phyloP scores from a whole-genome alignment of 2,113 vertebrate genomes.

The Otis tarda region DNA sequence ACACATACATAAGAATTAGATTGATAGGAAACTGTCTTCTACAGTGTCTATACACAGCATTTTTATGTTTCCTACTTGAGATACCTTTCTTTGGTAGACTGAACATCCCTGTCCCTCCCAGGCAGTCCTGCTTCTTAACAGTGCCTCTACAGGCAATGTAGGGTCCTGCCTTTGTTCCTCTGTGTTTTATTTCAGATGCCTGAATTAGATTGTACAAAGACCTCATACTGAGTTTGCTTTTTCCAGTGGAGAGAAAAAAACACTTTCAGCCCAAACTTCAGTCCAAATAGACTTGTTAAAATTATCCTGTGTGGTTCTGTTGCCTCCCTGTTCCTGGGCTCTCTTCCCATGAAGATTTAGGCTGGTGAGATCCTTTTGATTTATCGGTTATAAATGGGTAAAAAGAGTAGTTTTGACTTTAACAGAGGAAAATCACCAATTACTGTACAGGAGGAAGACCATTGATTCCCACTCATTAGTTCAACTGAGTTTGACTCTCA shows the following conservation, averaged over 20 bases:
- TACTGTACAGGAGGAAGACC: accelerated
- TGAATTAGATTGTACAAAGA: neutral
- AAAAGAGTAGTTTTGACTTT: neutral
- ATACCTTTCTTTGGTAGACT: neutral
- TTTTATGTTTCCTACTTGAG: neutral
- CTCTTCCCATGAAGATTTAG: neutral
- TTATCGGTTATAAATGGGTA: neutral
- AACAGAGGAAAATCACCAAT: neutral
- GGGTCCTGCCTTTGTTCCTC: neutral
- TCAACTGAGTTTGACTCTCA: neutral
- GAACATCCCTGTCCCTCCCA: neutral
- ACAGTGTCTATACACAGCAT: too few species aligned
- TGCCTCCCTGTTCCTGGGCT: neutral
- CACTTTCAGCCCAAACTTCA: neutral
- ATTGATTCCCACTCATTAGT: neutral
- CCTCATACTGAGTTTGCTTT: neutral
- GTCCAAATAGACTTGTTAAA: neutral
- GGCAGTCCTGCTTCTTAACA: neutral
- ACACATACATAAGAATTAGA: too few species aligned
- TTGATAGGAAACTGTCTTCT: neutral
- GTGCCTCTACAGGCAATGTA: neutral
- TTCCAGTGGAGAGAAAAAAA: neutral
- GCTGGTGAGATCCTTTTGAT: neutral
- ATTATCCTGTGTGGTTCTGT: neutral
- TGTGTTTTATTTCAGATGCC: neutral